phyloP scores from a whole-genome alignment of 2,797 vertebrate genomes.

The Eurystomus glaucurus region DNA sequence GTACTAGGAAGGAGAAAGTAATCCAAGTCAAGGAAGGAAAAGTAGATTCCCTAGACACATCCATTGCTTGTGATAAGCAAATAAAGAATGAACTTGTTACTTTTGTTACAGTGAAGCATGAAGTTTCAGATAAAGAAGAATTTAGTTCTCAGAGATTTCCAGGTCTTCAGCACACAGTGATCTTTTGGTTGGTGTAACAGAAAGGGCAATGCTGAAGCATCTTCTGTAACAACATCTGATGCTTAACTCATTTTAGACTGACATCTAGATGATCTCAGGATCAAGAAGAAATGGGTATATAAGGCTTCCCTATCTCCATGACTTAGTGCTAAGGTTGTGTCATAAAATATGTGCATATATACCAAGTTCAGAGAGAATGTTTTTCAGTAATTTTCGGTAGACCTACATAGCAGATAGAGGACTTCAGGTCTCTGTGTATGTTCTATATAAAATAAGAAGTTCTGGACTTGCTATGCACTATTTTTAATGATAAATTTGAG shows the following conservation, averaged over 20 bases:
- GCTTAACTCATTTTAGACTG: neutral
- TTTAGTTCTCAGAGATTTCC: neutral
- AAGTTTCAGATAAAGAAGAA: neutral
- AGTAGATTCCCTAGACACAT: neutral
- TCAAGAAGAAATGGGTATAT: neutral
- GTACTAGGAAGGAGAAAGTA: neutral
- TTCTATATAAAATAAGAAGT: neutral
- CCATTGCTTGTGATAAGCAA: conserved; percentile 19
- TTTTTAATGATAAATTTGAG: neutral
- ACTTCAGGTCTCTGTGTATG: neutral
- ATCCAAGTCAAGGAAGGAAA: neutral
- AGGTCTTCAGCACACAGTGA: neutral
- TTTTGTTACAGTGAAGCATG: neutral
- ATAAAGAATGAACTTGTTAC: conserved; percentile 9
- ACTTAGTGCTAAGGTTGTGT: neutral
- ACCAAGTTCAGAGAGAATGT: neutral
- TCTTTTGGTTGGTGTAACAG: neutral
- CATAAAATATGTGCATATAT: neutral
- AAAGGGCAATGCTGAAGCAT: neutral
- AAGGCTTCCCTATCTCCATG: neutral
- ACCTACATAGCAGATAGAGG: neutral
- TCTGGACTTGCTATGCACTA: neutral
- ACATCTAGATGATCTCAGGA: neutral
- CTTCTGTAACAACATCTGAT: neutral
- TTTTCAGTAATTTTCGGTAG: neutral